Base-by-base conservation (phyloP, 2,113 vertebrate genomes). In the Seriola rivoliana region DNA sequence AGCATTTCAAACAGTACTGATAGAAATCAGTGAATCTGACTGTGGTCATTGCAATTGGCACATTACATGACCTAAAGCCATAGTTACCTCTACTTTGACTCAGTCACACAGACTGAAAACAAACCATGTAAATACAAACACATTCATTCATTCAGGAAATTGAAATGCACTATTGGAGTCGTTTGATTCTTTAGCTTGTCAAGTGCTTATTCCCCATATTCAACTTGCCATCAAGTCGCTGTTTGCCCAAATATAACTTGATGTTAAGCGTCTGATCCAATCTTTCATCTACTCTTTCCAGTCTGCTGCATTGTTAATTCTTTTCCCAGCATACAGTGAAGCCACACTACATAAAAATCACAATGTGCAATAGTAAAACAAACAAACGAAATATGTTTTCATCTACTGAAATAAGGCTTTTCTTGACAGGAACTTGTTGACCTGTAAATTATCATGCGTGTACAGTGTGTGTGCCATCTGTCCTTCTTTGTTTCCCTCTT, bases 401-500 rank as follows among this genome's bases (percentile, higher is more conserved):
- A 23, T 74, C 23, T 40, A 8, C 48, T 57, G n/a, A 64, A 21
- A 62, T 75, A 46, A 57, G 29, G 10, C 13, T 3, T 66, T 44
- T 58, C 19, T 57, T 69, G 16, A 76, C 1, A 32, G 17, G n/a
- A 44, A 23, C 71, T 66, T 73, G 16, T 71, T 79, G 62, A 81
- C 73, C 62, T 71, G 38, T 48, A 66, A 32, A 81, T 69, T 4
- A 71, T 75, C 42, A 40, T 17, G 6, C 36, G 10, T 42, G 40
- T 42, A 2, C 40, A 42, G 75, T 63, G n/a, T 71, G 62, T 74
- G 76, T 69, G 21, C 4, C 50, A 29, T 62, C 36, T 68, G 74
- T 85, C 69, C 82, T 82, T 80, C 60, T 54, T 52, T 78, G 60
- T 85, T 85, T 85, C 84, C 71, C 55, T 89, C 74, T 75, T 77